Evolutionary conservation across 2,113 vertebrate species (phyloP).

Genomic region (Sterrhoptilus dennistouni): DNA sequence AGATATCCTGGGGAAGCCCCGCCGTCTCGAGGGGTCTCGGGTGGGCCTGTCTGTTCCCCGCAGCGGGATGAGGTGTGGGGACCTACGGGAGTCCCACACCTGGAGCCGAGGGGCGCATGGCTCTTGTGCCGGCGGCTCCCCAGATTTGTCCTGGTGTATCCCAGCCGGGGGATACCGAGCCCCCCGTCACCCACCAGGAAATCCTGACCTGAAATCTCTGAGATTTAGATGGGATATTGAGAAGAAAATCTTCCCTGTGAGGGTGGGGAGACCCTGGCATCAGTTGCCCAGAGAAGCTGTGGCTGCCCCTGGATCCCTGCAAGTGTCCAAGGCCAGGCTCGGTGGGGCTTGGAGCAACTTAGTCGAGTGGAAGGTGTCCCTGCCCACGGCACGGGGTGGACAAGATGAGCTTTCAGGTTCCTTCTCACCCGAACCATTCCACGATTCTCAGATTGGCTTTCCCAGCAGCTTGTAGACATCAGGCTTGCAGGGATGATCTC

Average conservation of each 20-base stretch:
- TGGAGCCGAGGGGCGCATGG: neutral
- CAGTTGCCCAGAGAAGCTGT: neutral
- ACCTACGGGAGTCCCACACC: neutral
- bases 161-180: neutral
- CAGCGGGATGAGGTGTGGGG: neutral
- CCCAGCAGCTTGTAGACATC: neutral
- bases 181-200: rapidly evolving
- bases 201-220: neutral
- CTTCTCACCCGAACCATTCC: neutral
- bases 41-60: neutral
- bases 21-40: neutral
- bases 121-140: neutral
- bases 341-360: neutral
- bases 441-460: neutral
- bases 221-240: neutral
- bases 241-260: neutral
- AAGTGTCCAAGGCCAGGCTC: neutral
- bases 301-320: neutral
- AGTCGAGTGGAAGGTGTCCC: neutral
- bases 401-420: neutral
- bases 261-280: neutral
- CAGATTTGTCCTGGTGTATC: neutral
- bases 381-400: neutral
- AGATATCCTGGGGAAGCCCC: neutral
- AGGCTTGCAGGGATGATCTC: neutral